A percentile compares a stretch with the other conserved stretches of the same genome.
These are phyloP conservation scores for Chroicocephalus ridibundus DNA, from an alignment of 2,113 vertebrate species.

Conservation along the genomic window DNA sequence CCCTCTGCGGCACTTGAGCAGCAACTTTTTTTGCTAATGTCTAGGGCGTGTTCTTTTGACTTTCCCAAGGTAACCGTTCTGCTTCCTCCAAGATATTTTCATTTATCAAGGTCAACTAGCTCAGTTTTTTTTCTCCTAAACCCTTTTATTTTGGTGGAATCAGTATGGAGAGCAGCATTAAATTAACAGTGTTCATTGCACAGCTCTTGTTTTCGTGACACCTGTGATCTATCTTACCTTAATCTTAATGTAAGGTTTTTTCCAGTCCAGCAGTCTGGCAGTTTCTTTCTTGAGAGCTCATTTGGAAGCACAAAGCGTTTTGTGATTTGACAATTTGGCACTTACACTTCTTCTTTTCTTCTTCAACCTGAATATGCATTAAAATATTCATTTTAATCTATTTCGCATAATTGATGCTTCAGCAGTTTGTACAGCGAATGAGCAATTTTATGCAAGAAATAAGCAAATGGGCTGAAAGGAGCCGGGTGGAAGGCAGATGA, in stretches of 20 bases:
- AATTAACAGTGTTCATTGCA: background rate
- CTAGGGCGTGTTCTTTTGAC: conserved; percentile 27
- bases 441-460: background rate
- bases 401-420: background rate
- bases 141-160: background rate
- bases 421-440: background rate
- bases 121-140: background rate
- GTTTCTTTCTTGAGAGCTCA: conserved; percentile 14
- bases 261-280: background rate
- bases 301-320: background rate
- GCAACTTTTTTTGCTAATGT: background rate
- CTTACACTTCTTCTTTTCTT: background rate
- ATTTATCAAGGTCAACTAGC: background rate
- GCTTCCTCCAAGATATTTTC: background rate
- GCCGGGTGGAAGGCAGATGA: background rate
- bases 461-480: background rate
- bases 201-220: background rate
- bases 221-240: background rate
- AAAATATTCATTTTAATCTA: background rate
- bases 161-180: background rate
- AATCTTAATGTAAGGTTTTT: background rate
- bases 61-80: background rate
- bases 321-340: conserved; percentile 11
- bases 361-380: background rate
- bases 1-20: background rate